Evolutionary conservation across 1,140 invertebrate species (phyloP).

Genomic region (Chrysoperla carnea): DNA sequence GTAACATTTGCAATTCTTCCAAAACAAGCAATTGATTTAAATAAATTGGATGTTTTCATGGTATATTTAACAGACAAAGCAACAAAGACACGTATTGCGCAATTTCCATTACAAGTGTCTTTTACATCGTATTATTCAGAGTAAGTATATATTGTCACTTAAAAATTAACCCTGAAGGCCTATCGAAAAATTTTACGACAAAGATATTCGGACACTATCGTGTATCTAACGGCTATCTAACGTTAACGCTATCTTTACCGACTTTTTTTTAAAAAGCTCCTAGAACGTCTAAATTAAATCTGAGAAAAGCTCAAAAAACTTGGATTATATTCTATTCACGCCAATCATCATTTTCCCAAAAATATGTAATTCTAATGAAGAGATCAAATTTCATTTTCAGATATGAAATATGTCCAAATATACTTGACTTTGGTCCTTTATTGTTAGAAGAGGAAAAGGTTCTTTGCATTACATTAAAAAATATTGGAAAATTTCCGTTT

Average conservation of each 20-base stretch:
- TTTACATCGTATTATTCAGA: conserved; percentile 6
- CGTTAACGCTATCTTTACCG: too few relatives aligned
- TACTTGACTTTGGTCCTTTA: conserved; percentile 14
- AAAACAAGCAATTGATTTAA: conserved; percentile 2
- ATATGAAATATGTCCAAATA: conserved; percentile 12
- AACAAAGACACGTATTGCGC: conserved; percentile 1
- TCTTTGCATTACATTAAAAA: conserved; percentile 9
- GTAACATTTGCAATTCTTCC: not conserved
- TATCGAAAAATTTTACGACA: too few relatives aligned
- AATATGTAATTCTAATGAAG: too few relatives aligned
- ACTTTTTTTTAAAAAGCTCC: too few relatives aligned
- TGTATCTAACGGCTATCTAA: too few relatives aligned
- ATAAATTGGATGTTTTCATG: conserved; percentile 4
- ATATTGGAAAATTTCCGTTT: conserved; percentile 15
- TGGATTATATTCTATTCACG: too few relatives aligned
- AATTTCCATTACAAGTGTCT: conserved; percentile 3
- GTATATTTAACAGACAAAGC: conserved; percentile 4
- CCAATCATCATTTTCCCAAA: too few relatives aligned
- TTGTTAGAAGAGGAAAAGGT: conserved; percentile 7
- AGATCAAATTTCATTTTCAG: too few relatives aligned
- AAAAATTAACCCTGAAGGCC: too few relatives aligned
- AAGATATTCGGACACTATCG: too few relatives aligned
- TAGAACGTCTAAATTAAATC: too few relatives aligned
- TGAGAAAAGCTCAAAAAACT: too few relatives aligned
- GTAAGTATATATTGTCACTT: conserved; percentile 4